A percentile compares a stretch with the other conserved stretches of the same genome.
Conservation (phyloP, 2,888 invertebrate genomes). For the Mechanitis messenoides region DNA sequence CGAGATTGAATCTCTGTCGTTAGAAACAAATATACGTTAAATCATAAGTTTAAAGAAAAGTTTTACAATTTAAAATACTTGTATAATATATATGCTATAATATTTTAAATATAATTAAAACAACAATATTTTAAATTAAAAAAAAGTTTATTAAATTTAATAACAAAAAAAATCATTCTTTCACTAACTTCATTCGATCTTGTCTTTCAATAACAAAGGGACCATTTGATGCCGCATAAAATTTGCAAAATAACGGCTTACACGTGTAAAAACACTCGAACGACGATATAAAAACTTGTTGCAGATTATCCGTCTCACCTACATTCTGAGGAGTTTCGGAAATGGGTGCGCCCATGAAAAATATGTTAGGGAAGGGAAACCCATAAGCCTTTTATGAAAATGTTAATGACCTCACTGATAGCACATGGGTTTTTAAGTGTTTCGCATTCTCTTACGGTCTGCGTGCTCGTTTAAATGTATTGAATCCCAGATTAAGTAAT, state of each 20-base stretch:
- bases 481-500: constrained; percentile 36
- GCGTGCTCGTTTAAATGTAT: constrained; percentile 37
- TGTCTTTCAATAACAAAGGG: constrained; percentile 25
- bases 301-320: constrained; percentile 39
- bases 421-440: constrained; percentile 49
- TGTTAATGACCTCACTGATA: constrained; percentile 66
- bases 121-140: neutral
- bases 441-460: constrained; percentile 45
- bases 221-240: constrained; percentile 22
- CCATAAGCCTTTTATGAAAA: constrained; percentile 70
- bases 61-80: neutral
- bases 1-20: constrained; percentile 7
- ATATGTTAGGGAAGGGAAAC: constrained; percentile 62
- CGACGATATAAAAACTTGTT: constrained; percentile 34
- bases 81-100: neutral
- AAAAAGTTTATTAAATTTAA: neutral
- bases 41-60: neutral
- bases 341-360: constrained; percentile 63
- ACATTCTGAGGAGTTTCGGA: constrained; percentile 51
- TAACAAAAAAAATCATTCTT: constrained; percentile 9
- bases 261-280: constrained; percentile 30
- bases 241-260: constrained; percentile 30
- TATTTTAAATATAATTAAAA: neutral
- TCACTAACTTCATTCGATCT: constrained; percentile 19
- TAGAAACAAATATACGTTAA: constrained; percentile 4